Evolutionary conservation across 2,113 vertebrate species (phyloP).

Genomic region (Phalacrocorax aristotelis): DNA sequence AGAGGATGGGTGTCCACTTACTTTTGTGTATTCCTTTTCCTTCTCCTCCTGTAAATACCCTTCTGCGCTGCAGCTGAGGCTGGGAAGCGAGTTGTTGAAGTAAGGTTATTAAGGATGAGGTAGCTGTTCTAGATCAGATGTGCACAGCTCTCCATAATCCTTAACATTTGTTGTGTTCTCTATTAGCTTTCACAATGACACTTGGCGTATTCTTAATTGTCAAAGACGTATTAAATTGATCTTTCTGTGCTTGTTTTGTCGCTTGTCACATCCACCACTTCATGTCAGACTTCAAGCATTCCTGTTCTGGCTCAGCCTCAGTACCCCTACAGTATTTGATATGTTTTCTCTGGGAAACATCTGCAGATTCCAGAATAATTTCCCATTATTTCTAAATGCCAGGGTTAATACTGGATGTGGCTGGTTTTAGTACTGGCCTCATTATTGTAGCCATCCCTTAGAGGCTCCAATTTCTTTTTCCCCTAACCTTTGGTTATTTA

Average conservation of each 20-base stretch:
- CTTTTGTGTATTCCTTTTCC: neutral
- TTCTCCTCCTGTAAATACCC: neutral
- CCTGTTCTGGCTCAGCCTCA: neutral
- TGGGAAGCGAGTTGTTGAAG: neutral
- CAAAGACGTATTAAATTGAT: neutral
- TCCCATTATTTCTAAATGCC: constrained; percentile 25
- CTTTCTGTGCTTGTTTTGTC: neutral
- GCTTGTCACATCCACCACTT: neutral
- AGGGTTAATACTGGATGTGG: neutral
- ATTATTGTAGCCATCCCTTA: neutral
- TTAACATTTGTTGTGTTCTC: neutral
- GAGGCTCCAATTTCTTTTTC: neutral
- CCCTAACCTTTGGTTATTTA: constrained; percentile 27
- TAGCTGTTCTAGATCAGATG: neutral
- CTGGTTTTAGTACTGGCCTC: neutral
- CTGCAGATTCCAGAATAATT: neutral
- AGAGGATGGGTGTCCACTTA: neutral
- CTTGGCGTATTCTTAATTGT: neutral
- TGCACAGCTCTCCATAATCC: neutral
- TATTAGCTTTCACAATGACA: neutral
- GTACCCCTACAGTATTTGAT: neutral
- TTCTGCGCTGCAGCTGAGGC: neutral
- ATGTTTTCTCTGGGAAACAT: neutral
- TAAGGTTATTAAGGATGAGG: neutral
- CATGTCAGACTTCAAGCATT: neutral